Conservation (phyloP, 2,113 vertebrate species). For the Notothenia coriiceps region DNA sequence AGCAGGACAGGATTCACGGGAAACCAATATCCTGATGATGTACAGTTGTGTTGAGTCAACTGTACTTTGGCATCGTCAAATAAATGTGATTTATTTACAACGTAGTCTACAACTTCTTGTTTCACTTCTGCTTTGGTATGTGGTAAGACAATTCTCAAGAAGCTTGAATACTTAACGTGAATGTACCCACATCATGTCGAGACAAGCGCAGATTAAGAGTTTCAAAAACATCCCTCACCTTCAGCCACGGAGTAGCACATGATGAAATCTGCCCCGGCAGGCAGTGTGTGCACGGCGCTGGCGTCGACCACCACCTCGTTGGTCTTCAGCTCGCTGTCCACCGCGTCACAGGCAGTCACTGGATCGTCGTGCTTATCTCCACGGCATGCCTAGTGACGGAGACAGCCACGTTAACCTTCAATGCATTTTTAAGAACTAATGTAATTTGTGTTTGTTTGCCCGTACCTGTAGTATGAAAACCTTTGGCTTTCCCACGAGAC, state of each 20-base stretch:
- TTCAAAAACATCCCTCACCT: slow-evolving; percentile 80
- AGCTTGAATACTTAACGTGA: no score
- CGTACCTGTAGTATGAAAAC: slow-evolving; percentile 96
- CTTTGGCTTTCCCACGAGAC: slow-evolving; percentile 95
- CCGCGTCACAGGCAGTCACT: slow-evolving; percentile 82
- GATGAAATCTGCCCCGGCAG: slow-evolving; percentile 94
- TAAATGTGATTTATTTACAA: no score
- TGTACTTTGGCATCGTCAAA: no score
- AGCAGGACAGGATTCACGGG: no score
- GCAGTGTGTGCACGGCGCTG: slow-evolving; percentile 87
- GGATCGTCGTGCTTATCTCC: slow-evolving; percentile 90
- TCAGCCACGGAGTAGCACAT: slow-evolving; percentile 99
- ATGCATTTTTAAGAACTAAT: background rate
- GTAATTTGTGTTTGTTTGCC: background rate
- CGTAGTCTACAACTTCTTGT: no score
- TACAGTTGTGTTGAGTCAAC: no score
- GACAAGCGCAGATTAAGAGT: no score
- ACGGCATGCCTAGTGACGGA: slow-evolving; percentile 88
- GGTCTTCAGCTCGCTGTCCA: slow-evolving; percentile 68
- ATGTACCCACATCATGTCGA: no score
- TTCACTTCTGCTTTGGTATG: no score
- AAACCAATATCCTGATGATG: no score
- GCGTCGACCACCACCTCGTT: slow-evolving; percentile 89
- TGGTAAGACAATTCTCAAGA: no score
- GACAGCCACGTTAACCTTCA: background rate